Percentiles rank a stretch among this genome's conserved stretches.
Evolutionary conservation across 1,140 invertebrate species (phyloP).

Genomic region (Stenopsyche tienmushanensis): DNA sequence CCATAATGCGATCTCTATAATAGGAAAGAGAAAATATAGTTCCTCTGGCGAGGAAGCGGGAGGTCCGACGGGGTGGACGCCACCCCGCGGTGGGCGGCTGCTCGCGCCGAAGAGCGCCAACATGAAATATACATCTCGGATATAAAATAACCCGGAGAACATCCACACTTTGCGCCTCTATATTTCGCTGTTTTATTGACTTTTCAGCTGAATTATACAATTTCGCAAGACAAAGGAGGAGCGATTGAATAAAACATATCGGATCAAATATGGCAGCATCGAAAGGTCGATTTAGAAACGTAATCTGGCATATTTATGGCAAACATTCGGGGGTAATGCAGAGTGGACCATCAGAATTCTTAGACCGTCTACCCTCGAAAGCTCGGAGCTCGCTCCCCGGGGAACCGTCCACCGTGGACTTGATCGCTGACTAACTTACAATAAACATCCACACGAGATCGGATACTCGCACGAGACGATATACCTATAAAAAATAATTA

Average conservation of each 20-base stretch:
- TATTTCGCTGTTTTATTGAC: no score
- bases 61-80: slow-evolving; percentile 44
- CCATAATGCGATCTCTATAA: slow-evolving; percentile 40
- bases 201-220: no score
- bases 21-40: slow-evolving; percentile 16
- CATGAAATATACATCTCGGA: slow-evolving; percentile 27
- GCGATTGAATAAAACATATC: no score
- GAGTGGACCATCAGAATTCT: slow-evolving; percentile 20
- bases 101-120: slow-evolving; percentile 37
- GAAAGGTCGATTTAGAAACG: no score
- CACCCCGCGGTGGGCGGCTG: slow-evolving; percentile 12
- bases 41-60: slow-evolving; percentile 31
- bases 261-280: no score
- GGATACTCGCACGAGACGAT: no score
- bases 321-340: neutral
- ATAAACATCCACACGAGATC: slow-evolving; percentile 30
- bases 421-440: slow-evolving; percentile 36
- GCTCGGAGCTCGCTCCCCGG: slow-evolving; percentile 15
- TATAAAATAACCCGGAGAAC: no score
- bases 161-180: no score
- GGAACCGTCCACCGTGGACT: neutral
- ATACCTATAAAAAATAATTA: no score
- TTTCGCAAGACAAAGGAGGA: no score
- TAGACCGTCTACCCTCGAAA: slow-evolving; percentile 11
- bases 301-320: no score